Base-by-base conservation (phyloP, 1,140 invertebrate species). In the Drosophila rufa region DNA sequence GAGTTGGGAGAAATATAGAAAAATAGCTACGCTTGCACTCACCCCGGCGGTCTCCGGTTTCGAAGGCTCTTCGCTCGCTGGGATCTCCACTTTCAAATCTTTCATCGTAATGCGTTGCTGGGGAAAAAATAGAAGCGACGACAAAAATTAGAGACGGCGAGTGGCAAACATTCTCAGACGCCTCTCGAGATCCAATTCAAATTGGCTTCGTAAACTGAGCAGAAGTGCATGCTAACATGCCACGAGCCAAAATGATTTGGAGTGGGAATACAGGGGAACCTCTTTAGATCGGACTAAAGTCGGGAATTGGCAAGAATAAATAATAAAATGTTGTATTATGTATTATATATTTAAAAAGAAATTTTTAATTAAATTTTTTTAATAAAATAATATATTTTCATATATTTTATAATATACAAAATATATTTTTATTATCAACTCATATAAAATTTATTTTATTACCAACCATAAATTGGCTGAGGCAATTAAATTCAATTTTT, bases 161-260 rank as follows among this genome's bases (percentile, higher is more conserved):
- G 36, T 4, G 38, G 15, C 42, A 19, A n/a, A 25, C 12, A 70
- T 62, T 62, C 57, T 48, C 57, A 78, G 75, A 70, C 75, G 27
- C 40, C 43, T 30, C 71, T 76, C 74, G 42, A 36, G 43, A 40
- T 76, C 60, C 12, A 27, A 33, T 60, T 74, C 11, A 47, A 75
- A 73, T 71, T 36, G 69, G 30, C 38, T 68, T 38, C 67, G 30
- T 1, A 94, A 93, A 22, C 97, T 94, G 57, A 96, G 94, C 51
- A 30, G 48, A 5, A 94, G 78, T 56, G 95, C 95, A 25, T 97
- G 92, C 48, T 40, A 19, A 40, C 53, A 40, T 40, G 96, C 79
- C 38, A 43, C 68, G 25, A 47, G 95, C 95, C 97, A 96, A 97
- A 55, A 62, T 96, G 6, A 7, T 55, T 14, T 40, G 30, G 48